Percentiles rank a stretch among this genome's conserved stretches.
Evolutionary conservation across 2,888 invertebrate genomes (phyloP).

Genomic region (Peribatodes rhomboidaria): DNA sequence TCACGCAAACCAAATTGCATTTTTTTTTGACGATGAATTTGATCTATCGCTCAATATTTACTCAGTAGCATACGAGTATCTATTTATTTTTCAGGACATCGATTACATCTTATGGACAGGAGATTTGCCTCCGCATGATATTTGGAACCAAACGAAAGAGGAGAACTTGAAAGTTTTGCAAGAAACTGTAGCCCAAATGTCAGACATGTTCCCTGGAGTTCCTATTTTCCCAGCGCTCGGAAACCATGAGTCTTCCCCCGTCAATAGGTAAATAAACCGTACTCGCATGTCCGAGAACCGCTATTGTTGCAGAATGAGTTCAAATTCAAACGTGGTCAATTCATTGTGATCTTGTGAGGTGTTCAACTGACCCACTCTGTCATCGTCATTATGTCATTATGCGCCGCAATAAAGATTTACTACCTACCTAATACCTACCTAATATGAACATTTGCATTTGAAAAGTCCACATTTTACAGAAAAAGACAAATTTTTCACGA

Average conservation of each 20-base stretch:
- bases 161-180: constrained; percentile 95
- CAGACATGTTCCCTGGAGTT: constrained; percentile 94
- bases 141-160: constrained; percentile 96
- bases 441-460: neutral
- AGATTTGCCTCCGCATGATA: constrained; percentile 98
- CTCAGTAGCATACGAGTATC: neutral
- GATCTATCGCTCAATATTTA: neutral
- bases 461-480: too few relatives aligned
- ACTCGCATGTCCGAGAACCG: neutral
- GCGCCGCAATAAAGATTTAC: constrained; percentile 14
- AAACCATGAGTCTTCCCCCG: constrained; percentile 98
- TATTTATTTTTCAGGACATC: constrained; percentile 89
- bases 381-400: constrained; percentile 18
- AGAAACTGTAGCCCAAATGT: constrained; percentile 94
- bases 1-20: constrained; percentile 6
- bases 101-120: constrained; percentile 98
- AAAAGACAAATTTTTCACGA: too few relatives aligned
- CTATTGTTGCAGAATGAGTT: constrained; percentile 2
- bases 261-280: constrained; percentile 91
- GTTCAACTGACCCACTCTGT: constrained; percentile 20
- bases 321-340: constrained; percentile 15
- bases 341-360: constrained; percentile 8
- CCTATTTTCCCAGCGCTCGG: constrained; percentile 98
- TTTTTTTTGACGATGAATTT: constrained; percentile 5
- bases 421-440: neutral